Conservation (phyloP, 2,888 invertebrate genomes). For the Caenorhabditis imperialis region DNA sequence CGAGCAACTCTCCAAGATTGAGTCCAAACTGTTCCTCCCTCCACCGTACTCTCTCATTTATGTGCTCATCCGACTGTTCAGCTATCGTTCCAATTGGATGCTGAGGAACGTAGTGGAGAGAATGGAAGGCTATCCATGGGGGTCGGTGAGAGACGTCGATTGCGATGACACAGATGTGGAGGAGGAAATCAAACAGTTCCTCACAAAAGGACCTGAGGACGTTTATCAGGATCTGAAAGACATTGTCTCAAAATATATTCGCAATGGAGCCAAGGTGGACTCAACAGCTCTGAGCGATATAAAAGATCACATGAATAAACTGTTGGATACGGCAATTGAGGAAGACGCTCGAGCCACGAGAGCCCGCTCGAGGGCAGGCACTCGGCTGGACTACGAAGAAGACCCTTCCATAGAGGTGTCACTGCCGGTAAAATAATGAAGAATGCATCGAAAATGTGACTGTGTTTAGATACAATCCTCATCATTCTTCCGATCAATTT, state of each 20-base stretch:
- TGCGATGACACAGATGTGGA: background rate
- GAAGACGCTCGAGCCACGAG: background rate
- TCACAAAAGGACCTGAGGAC: background rate
- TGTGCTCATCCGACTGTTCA: background rate
- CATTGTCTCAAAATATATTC: conserved; percentile 1
- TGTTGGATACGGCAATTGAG: background rate
- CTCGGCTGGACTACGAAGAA: too few relatives aligned
- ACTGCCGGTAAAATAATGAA: too few relatives aligned
- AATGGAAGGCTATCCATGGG: conserved; percentile 33
- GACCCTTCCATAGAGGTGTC: too few relatives aligned
- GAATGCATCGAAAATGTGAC: too few relatives aligned
- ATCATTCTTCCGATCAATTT: too few relatives aligned
- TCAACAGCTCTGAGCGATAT: background rate
- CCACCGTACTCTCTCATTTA: conserved; percentile 20
- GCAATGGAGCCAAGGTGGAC: conserved; percentile 5
- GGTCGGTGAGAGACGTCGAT: conserved; percentile 7
- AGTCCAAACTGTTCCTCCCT: conserved; percentile 19
- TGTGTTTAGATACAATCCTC: too few relatives aligned
- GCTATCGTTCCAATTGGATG: background rate
- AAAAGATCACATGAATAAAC: background rate
- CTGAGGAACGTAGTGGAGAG: background rate
- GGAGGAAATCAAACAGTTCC: background rate
- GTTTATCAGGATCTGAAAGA: conserved; percentile 8
- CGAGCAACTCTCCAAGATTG: conserved; percentile 28
- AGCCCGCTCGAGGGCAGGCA: conserved; percentile 1